phyloP scores from a whole-genome alignment of 2,113 vertebrate genomes.

The Picathartes gymnocephalus region DNA sequence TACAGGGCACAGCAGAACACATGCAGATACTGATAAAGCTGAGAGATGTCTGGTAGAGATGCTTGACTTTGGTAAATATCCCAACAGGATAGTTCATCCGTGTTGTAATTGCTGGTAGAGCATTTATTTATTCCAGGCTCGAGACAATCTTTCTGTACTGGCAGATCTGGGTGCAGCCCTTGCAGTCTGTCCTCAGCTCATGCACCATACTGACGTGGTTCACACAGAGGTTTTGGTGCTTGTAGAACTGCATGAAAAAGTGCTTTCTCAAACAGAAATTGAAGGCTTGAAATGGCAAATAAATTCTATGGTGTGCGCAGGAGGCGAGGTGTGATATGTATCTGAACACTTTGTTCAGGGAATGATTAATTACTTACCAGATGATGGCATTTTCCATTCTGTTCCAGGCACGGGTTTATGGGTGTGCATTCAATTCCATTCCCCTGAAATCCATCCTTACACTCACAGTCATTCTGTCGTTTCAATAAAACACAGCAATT shows the following conservation, averaged over 20 bases:
- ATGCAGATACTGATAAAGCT: neutral
- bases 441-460: slow-evolving; percentile 83
- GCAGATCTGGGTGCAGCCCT: neutral
- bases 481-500: neutral
- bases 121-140: neutral
- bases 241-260: neutral
- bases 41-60: neutral
- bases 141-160: neutral
- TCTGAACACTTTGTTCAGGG: slow-evolving; percentile 42
- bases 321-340: neutral
- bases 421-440: slow-evolving; percentile 82
- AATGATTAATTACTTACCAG: slow-evolving; percentile 76
- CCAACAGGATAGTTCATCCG: neutral
- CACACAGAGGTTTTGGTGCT: neutral
- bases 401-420: slow-evolving; percentile 78
- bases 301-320: neutral
- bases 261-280: neutral
- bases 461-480: slow-evolving; percentile 83
- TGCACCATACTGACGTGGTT: neutral
- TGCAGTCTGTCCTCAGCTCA: neutral
- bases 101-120: neutral
- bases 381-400: slow-evolving; percentile 80
- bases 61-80: neutral
- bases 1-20: neutral
- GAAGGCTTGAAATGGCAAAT: slow-evolving; percentile 3